Evolutionary conservation across 2,113 vertebrate genomes (phyloP).

Genomic region (Dicrurus megarhynchus): DNA sequence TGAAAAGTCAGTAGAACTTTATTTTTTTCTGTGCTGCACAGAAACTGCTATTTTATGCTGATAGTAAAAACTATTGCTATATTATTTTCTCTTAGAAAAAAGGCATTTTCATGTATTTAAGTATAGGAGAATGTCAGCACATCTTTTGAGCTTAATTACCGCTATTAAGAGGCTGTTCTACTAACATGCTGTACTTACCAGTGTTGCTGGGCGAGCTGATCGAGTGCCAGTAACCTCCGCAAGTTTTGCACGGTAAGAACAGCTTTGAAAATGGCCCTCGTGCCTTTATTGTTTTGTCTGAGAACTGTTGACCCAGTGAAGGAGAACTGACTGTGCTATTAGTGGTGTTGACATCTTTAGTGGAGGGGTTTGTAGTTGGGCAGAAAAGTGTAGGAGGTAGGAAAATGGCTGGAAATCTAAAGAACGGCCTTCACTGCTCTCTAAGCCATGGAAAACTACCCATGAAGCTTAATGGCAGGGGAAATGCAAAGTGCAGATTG

Average conservation of each 20-base stretch:
- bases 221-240: fast-evolving
- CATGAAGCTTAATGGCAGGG: not conserved
- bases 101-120: not conserved
- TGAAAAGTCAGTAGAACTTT: not conserved
- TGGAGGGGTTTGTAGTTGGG: not conserved
- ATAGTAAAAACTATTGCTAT: not conserved
- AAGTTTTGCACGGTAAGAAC: not conserved
- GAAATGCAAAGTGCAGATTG: not conserved
- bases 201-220: not conserved
- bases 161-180: not conserved
- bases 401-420: not conserved
- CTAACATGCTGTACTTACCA: not conserved
- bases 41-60: not conserved
- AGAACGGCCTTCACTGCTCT: not conserved
- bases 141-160: not conserved
- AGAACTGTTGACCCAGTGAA: not conserved
- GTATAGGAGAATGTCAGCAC: not conserved
- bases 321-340: not conserved
- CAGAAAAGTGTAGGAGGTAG: not conserved
- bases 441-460: not conserved
- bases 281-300: not conserved
- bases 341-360: not conserved
- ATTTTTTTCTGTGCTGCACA: not conserved
- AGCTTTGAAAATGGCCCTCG: not conserved
- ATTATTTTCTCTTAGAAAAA: not conserved